Evolutionary conservation across 2,888 invertebrate genomes (phyloP), one percentile per base, ranked within the genome.

Genomic region (Volucella zonaria): DNA sequence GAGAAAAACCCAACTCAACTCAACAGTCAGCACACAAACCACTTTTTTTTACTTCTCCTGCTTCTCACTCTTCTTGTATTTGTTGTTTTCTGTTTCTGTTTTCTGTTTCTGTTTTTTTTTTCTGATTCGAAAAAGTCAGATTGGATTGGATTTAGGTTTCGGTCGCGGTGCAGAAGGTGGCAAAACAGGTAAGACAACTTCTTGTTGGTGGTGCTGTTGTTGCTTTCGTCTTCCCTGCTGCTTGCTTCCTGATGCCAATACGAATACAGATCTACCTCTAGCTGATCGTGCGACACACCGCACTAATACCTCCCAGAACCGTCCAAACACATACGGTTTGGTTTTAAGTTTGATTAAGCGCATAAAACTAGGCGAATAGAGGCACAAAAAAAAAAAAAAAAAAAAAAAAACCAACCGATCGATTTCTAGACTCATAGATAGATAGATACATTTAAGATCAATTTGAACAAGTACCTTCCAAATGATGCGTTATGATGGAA

Each of bases 141-240:
- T 85, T 64, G 76, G 85, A 85, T 85, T 64, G 80, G 85, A 85
- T 85, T 85, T 85, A 85, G 85, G 73, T 80, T 85, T 77, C 85
- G 85, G 85, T 85, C 85, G 85, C 76, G 68, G 85, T 18, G 18
- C 52, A 73, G 81, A 85, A 73, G 76, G 73, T 52, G 68, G 73
- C 76, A 80, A 85, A 85, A 85, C 85, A 85, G 85, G 85, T 85
- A 85, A 68, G 81, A 81, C 85, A 76, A 85, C 85, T 85, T 85
- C 85, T 85, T 81, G 85, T 81, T 62, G 73, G 78, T 64, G 45
- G 54, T 73, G 54, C 47, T 43, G 38, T 70, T 47, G 49, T 45
- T 67, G 64, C 49, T 31, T 43, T 31, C 31, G 15, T n/a, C 49
- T 14, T 14, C 12, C 42, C 49, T 23, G 18, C 31, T 31, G 31